These are phyloP conservation scores for Xanthostigma xanthostigma DNA, from an alignment of 2,888 invertebrate species.

Conservation along the genomic window DNA sequence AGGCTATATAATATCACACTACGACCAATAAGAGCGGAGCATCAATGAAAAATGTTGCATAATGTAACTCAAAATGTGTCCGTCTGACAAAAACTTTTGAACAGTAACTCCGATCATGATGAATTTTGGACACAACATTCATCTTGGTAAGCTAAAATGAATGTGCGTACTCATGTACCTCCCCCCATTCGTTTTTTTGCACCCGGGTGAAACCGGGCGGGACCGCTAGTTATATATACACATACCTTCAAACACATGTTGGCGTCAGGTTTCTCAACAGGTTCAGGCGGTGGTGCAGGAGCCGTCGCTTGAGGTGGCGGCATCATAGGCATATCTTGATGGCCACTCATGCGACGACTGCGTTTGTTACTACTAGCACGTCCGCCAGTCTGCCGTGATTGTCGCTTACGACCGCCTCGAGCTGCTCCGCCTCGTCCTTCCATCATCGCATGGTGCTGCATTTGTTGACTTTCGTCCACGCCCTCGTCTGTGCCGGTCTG, in stretches of 20 bases:
- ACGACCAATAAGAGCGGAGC: too few relatives aligned
- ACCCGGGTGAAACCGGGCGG: too few relatives aligned
- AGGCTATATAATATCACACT: too few relatives aligned
- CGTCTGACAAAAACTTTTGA: too few relatives aligned
- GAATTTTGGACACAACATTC: too few relatives aligned
- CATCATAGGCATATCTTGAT: slow-evolving; percentile 31
- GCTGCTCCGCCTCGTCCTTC: slow-evolving; percentile 38
- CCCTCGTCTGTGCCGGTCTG: slow-evolving; percentile 20
- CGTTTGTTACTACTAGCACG: slow-evolving; percentile 19
- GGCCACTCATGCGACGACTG: slow-evolving; percentile 25
- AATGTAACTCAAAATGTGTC: too few relatives aligned
- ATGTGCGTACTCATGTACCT: too few relatives aligned
- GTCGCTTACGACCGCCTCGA: slow-evolving; percentile 4
- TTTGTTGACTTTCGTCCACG: slow-evolving; percentile 34
- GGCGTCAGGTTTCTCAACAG: slow-evolving; percentile 66
- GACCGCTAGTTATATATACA: too few relatives aligned
- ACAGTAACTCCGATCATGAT: too few relatives aligned
- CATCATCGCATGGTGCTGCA: slow-evolving; percentile 38
- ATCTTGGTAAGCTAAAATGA: too few relatives aligned
- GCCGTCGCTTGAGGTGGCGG: slow-evolving; percentile 34
- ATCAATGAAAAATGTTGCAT: too few relatives aligned
- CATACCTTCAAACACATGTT: slow-evolving; percentile 66
- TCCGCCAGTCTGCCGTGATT: slow-evolving; percentile 18
- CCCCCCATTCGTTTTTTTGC: too few relatives aligned
- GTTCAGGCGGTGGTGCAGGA: slow-evolving; percentile 45